These are phyloP conservation scores for Carapus acus DNA, from an alignment of 2,797 vertebrate species.

Conservation along the genomic window DNA sequence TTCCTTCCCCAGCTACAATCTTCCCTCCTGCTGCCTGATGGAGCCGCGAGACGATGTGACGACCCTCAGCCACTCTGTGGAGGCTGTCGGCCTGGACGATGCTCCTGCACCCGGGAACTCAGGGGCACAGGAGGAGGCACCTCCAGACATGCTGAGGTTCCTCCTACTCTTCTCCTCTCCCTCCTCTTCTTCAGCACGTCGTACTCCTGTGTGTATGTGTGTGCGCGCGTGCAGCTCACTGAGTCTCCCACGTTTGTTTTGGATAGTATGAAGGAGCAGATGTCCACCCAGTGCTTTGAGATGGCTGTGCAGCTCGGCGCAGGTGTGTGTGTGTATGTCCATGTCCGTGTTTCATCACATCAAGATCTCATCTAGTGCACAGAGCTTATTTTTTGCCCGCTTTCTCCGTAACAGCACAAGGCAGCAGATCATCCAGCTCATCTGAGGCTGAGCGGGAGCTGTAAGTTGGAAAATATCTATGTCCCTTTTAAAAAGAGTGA, in stretches of 20 bases:
- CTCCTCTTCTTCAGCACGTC: too few species aligned
- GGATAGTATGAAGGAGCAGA: conserved; percentile 71
- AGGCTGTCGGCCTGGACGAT: conserved; percentile 23
- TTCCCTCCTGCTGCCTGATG: conserved; percentile 27
- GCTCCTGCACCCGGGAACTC: conserved; percentile 19
- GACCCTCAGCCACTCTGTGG: conserved; percentile 28
- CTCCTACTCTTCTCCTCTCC: too few species aligned
- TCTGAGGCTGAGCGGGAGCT: conserved; percentile 62
- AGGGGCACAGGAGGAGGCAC: conserved; percentile 26
- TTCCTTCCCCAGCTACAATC: background rate
- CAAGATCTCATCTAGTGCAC: background rate
- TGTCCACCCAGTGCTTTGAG: conserved; percentile 77
- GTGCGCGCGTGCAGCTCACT: too few species aligned
- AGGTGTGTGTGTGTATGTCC: conserved; percentile 45
- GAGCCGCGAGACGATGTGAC: conserved; percentile 27
- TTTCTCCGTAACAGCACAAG: conserved; percentile 52
- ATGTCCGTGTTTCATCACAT: background rate
- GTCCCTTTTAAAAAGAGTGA: background rate
- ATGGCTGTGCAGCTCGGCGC: conserved; percentile 67
- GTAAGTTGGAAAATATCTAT: conserved; percentile 54
- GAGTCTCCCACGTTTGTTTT: conserved; percentile 4
- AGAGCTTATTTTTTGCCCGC: conserved; percentile 6
- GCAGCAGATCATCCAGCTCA: conserved; percentile 52
- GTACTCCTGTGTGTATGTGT: too few species aligned
- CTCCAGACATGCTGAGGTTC: conserved; percentile 64